Evolutionary conservation across 2,888 invertebrate genomes (phyloP).

Genomic region (Hydrotaea diabolus): DNA sequence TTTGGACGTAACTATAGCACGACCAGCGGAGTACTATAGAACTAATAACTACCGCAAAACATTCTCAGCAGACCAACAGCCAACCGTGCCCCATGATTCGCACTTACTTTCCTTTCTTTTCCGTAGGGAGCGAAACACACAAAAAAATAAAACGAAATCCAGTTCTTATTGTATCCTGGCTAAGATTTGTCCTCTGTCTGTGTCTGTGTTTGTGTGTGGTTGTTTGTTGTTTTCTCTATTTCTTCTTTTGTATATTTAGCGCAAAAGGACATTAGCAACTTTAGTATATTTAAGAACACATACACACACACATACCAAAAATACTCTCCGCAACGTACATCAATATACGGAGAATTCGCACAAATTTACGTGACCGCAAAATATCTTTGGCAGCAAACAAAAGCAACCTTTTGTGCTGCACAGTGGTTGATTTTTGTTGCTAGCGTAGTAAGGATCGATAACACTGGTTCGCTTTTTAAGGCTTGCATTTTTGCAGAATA

Average conservation of each 20-base stretch:
- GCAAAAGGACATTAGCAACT: slow-evolving; percentile 31
- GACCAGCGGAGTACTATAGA: background rate
- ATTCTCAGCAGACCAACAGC: background rate
- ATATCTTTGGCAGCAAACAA: slow-evolving; percentile 4
- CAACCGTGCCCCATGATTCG: background rate
- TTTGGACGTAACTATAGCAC: background rate
- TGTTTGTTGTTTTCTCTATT: background rate
- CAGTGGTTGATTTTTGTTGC: background rate
- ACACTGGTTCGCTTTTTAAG: too few species aligned
- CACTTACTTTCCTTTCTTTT: background rate
- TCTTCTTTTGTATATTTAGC: background rate
- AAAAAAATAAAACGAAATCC: too few species aligned
- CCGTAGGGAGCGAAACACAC: background rate
- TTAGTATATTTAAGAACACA: background rate
- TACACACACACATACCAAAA: background rate
- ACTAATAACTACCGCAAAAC: background rate
- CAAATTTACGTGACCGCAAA: slow-evolving; percentile 56
- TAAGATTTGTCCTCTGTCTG: background rate
- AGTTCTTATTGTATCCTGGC: slow-evolving; percentile 9
- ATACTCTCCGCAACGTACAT: background rate
- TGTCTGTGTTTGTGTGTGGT: background rate
- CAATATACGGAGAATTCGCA: slow-evolving; percentile 22
- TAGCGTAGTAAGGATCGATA: too few species aligned
- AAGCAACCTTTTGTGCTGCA: background rate
- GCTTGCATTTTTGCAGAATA: too few species aligned